These are phyloP conservation scores for Ictidomys tridecemlineatus DNA, from an alignment of 2,113 vertebrate genomes.

Conservation along the genomic window DNA sequence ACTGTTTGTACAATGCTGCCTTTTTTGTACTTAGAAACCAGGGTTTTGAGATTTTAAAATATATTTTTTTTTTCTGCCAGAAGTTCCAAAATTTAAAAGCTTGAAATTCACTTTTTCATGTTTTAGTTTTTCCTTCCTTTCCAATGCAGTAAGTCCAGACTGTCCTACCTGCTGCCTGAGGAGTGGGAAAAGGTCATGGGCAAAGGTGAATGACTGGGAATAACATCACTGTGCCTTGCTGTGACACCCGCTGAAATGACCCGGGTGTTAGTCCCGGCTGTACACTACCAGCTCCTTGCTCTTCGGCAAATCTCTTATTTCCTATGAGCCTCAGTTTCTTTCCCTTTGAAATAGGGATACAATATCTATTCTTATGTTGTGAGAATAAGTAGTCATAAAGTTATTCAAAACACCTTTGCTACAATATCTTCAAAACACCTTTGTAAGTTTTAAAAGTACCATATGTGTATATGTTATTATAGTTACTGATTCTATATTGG, in stretches of 20 bases:
- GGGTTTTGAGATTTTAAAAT: background rate
- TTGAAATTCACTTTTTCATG: background rate
- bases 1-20: background rate
- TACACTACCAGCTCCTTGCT: background rate
- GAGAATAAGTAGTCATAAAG: slow-evolving; percentile 2
- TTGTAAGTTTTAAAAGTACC: slow-evolving; percentile 1
- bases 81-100: background rate
- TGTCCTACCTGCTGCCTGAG: background rate
- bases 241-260: background rate
- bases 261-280: background rate
- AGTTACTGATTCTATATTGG: background rate
- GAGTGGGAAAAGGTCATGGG: background rate
- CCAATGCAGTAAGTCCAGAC: background rate
- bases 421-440: too few species aligned
- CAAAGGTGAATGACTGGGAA: background rate
- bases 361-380: background rate
- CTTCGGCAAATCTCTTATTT: background rate
- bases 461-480: background rate
- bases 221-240: background rate
- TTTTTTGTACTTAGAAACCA: background rate
- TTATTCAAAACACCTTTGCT: background rate
- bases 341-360: background rate
- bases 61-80: background rate
- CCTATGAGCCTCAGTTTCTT: background rate
- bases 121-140: background rate